Evolutionary conservation across 2,797 vertebrate genomes (phyloP).

Genomic region (Protosalanx chinensis): DNA sequence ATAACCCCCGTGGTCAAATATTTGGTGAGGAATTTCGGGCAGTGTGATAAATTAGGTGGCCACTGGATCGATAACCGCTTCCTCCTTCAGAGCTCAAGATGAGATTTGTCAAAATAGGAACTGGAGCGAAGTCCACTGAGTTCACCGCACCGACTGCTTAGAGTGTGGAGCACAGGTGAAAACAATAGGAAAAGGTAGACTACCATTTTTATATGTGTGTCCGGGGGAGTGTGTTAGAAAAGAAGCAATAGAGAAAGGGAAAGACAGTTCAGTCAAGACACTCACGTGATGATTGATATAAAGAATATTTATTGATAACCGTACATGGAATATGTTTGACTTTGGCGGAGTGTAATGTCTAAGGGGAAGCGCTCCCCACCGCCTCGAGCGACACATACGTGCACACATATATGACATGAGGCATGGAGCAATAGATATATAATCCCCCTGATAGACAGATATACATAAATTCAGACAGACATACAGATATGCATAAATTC

Average conservation of each 20-base stretch:
- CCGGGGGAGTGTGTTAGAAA: constrained; percentile 13
- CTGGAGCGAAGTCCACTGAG: constrained; percentile 82
- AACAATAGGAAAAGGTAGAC: constrained; percentile 23
- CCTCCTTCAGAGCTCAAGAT: constrained; percentile 89
- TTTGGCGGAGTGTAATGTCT: too few species aligned
- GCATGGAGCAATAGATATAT: too few species aligned
- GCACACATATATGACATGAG: too few species aligned
- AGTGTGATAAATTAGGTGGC: constrained; percentile 94
- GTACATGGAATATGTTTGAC: too few species aligned
- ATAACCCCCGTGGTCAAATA: constrained; percentile 91
- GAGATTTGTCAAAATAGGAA: constrained; percentile 94
- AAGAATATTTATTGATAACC: too few species aligned
- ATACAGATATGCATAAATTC: too few species aligned
- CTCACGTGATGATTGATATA: too few species aligned
- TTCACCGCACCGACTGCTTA: constrained; percentile 77
- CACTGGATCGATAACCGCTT: constrained; percentile 92
- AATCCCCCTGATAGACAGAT: too few species aligned
- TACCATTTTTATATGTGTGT: constrained; percentile 4
- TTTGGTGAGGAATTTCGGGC: constrained; percentile 90
- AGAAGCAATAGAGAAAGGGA: background rate
- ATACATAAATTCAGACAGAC: too few species aligned
- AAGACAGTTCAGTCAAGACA: too few species aligned
- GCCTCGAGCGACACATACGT: too few species aligned
- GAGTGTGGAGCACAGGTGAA: constrained; percentile 53
- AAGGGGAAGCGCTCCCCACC: too few species aligned